Evolutionary conservation across 2,797 vertebrate species (phyloP).

Genomic region (Acestrorhynchus altus): DNA sequence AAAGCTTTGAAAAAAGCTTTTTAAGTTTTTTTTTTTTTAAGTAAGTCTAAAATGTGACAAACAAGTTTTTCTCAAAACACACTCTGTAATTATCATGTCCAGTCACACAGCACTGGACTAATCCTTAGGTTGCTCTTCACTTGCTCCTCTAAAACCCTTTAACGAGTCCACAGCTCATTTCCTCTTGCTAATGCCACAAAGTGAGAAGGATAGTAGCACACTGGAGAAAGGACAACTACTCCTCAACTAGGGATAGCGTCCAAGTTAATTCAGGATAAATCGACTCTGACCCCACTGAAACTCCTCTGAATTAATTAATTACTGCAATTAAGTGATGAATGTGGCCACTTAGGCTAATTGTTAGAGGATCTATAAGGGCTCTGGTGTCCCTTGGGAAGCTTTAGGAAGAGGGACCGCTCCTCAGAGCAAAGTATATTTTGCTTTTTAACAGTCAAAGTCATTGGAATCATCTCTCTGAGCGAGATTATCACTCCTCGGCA

Average conservation of each 20-base stretch:
- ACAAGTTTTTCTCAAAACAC: background rate
- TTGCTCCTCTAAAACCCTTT: slow-evolving; percentile 3
- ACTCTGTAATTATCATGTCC: background rate
- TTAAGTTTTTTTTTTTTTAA: too few species aligned
- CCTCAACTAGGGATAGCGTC: slow-evolving; percentile 54
- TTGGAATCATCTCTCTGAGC: slow-evolving; percentile 44
- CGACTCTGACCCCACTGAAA: slow-evolving; percentile 60
- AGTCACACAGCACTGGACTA: background rate
- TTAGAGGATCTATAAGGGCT: slow-evolving; percentile 50
- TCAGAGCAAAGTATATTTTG: slow-evolving; percentile 33
- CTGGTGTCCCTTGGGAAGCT: slow-evolving; percentile 47
- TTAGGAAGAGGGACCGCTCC: slow-evolving; percentile 32
- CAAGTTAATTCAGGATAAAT: slow-evolving; percentile 63
- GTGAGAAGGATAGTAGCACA: slow-evolving; percentile 43
- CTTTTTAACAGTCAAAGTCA: slow-evolving; percentile 48
- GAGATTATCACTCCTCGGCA: slow-evolving; percentile 41
- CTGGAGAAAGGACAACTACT: slow-evolving; percentile 48
- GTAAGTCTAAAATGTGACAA: background rate
- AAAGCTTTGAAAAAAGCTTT: background rate
- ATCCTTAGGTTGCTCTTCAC: slow-evolving; percentile 8
- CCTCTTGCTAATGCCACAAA: slow-evolving; percentile 46
- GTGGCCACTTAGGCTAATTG: slow-evolving; percentile 69
- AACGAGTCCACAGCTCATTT: slow-evolving; percentile 43
- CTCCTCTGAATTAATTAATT: slow-evolving; percentile 68
- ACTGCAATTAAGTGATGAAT: slow-evolving; percentile 71